Evolutionary conservation across 1,140 invertebrate species (phyloP).

Genomic region (Drosophila littoralis): DNA sequence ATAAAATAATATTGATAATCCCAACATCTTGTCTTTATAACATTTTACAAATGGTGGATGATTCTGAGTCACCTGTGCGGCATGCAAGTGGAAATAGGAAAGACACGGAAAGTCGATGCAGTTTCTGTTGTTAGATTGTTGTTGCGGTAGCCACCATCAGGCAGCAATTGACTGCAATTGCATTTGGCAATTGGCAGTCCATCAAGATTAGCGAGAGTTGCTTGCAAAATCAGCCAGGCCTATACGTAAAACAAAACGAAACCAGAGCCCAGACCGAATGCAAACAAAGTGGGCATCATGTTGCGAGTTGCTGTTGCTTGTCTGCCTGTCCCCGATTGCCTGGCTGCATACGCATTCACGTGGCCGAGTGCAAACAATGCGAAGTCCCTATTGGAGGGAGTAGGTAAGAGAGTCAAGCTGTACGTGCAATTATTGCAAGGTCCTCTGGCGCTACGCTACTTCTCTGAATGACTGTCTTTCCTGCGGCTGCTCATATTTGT

Average conservation of each 20-base stretch:
- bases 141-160: constrained; percentile 3
- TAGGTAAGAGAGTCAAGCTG: not conserved
- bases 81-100: not conserved
- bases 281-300: constrained; percentile 4
- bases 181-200: constrained; percentile 59
- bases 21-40: not conserved
- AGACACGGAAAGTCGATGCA: not conserved
- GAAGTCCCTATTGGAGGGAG: constrained; percentile 1
- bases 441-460: not conserved
- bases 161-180: constrained; percentile 32
- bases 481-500: constrained; percentile 55
- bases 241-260: not conserved
- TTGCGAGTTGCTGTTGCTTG: constrained; percentile 24
- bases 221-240: constrained; percentile 1
- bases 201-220: constrained; percentile 52
- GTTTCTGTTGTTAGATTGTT: not conserved
- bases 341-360: constrained; percentile 55
- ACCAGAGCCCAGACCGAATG: not conserved
- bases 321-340: not conserved
- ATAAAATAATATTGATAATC: too few species aligned
- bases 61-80: not conserved
- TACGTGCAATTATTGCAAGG: constrained; percentile 50
- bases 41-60: not conserved
- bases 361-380: constrained; percentile 61
- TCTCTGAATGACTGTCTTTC: constrained; percentile 19